Conservation (phyloP, 2,888 invertebrate species). For the Cyrtodaria siliqua region DNA sequence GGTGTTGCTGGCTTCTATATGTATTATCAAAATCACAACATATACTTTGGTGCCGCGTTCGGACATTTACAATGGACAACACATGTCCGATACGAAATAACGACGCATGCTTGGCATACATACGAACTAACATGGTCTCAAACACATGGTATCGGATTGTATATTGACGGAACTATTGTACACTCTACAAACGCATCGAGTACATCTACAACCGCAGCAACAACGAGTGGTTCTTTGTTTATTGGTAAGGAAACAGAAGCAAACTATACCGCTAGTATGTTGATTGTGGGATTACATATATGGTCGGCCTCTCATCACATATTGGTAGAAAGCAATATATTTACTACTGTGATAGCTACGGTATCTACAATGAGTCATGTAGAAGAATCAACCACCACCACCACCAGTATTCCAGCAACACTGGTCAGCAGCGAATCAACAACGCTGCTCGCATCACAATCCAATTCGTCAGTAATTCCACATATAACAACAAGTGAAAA, state of each 20-base stretch:
- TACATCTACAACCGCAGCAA: background rate
- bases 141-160: constrained; percentile 19
- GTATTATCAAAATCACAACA: constrained; percentile 9
- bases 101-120: constrained; percentile 31
- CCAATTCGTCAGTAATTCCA: too few relatives aligned
- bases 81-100: constrained; percentile 22
- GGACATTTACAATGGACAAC: constrained; percentile 19
- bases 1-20: background rate
- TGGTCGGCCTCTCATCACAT: constrained; percentile 1
- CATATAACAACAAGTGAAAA: too few relatives aligned
- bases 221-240: background rate
- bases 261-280: background rate
- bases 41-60: constrained; percentile 13
- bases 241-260: constrained; percentile 12
- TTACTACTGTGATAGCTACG: too few relatives aligned
- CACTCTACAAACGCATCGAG: constrained; percentile 11
- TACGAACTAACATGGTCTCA: constrained; percentile 36
- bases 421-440: too few relatives aligned
- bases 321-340: too few relatives aligned
- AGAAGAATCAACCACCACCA: too few relatives aligned
- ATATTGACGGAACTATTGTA: constrained; percentile 29
- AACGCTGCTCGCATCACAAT: too few relatives aligned
- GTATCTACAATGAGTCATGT: too few relatives aligned
- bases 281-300: background rate
- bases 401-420: too few relatives aligned